Conservation (phyloP, 2,113 vertebrate genomes). For the Toxotes chatareus region DNA sequence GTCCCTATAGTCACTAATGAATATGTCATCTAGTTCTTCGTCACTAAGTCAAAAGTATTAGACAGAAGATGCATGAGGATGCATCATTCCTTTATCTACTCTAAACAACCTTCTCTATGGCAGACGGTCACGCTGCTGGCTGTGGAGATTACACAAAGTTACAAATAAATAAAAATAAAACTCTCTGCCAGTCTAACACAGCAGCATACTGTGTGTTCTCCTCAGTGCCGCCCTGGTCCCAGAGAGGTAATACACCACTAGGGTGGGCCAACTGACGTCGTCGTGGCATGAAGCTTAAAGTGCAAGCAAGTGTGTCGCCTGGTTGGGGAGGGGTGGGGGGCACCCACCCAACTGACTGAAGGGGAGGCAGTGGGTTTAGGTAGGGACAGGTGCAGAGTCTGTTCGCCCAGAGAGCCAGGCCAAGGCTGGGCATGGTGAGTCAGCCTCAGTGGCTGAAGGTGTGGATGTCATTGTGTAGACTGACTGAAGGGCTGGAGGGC, state of each 20-base stretch:
- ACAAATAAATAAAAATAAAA: slow-evolving; percentile 59
- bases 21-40: slow-evolving; percentile 22
- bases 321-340: background rate
- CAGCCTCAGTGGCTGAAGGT: slow-evolving; percentile 75
- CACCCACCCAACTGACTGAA: slow-evolving; percentile 28
- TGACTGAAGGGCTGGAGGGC: slow-evolving; percentile 61
- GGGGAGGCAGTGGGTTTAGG: background rate
- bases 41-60: slow-evolving; percentile 22
- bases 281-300: slow-evolving; percentile 71
- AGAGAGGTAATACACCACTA: slow-evolving; percentile 13
- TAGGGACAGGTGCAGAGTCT: slow-evolving; percentile 2
- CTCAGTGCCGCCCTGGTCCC: slow-evolving; percentile 8
- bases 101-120: slow-evolving; percentile 10
- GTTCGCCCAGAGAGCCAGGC: background rate
- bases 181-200: slow-evolving; percentile 28
- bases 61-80: slow-evolving; percentile 29
- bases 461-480: slow-evolving; percentile 85
- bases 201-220: slow-evolving; percentile 21
- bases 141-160: slow-evolving; percentile 17
- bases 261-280: slow-evolving; percentile 47
- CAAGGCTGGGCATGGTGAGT: background rate
- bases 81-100: slow-evolving; percentile 24
- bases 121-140: background rate
- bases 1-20: slow-evolving; percentile 16
- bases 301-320: slow-evolving; percentile 69